These are phyloP conservation scores for Paracanthobrama guichenoti DNA, from an alignment of 2,113 vertebrate species.

Conservation along the genomic window DNA sequence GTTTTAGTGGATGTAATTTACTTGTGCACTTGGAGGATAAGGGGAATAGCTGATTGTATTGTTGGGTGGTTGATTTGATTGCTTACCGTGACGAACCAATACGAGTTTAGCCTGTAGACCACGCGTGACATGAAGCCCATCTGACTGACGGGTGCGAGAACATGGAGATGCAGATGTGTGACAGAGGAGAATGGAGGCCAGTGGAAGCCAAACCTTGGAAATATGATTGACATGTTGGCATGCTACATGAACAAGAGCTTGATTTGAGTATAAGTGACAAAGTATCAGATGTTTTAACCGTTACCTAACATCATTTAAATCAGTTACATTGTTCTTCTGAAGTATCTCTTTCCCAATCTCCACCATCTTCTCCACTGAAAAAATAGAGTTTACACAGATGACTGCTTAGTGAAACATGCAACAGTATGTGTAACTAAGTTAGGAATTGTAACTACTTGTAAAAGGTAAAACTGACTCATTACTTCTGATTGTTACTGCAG, in stretches of 20 bases:
- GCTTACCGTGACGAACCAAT: conserved; percentile 96
- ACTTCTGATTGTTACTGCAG: background rate
- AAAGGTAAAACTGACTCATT: background rate
- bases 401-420: background rate
- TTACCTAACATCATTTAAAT: conserved; percentile 88
- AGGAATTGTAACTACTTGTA: background rate
- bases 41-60: background rate
- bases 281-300: background rate
- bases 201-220: conserved; percentile 93
- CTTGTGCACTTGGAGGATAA: background rate
- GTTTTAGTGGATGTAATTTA: conserved; percentile 5
- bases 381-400: conserved; percentile 23
- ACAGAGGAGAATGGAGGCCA: conserved; percentile 94
- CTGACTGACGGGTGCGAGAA: conserved; percentile 89
- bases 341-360: conserved; percentile 86
- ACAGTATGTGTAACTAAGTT: background rate
- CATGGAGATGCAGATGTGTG: conserved; percentile 91
- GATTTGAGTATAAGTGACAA: background rate
- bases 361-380: conserved; percentile 87
- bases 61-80: background rate
- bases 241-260: background rate
- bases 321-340: conserved; percentile 81
- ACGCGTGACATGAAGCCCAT: conserved; percentile 87
- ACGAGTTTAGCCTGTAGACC: conserved; percentile 87
- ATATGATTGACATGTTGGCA: conserved; percentile 33